phyloP scores from a whole-genome alignment of 1,140 invertebrate genomes.

The Zaprionus ghesquierei region DNA sequence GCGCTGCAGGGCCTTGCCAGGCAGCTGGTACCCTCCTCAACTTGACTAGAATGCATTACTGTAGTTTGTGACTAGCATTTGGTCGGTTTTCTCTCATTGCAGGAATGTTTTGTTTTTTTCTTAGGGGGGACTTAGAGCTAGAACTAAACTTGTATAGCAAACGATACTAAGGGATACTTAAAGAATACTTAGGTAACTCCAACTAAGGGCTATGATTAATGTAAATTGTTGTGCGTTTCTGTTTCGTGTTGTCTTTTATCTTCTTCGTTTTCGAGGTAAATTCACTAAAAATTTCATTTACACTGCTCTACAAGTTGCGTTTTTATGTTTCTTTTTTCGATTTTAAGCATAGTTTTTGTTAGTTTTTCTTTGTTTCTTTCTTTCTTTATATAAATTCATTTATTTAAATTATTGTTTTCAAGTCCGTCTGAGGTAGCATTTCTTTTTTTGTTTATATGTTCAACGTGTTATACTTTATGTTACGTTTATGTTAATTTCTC shows the following conservation, averaged over 20 bases:
- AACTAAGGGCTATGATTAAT: constrained; percentile 41
- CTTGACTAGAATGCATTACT: constrained; percentile 65
- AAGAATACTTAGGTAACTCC: constrained; percentile 8
- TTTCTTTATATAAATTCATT: constrained; percentile 68
- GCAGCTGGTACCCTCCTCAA: neutral
- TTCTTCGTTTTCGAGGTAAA: constrained; percentile 51
- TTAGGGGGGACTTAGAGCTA: constrained; percentile 53
- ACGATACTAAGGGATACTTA: neutral
- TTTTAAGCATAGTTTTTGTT: constrained; percentile 26
- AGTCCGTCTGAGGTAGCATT: constrained; percentile 80
- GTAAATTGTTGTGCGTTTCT: constrained; percentile 30
- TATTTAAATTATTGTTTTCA: constrained; percentile 81
- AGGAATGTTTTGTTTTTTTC: constrained; percentile 24
- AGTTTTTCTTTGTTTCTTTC: constrained; percentile 39
- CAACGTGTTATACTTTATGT: constrained; percentile 35
- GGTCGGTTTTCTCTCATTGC: constrained; percentile 25
- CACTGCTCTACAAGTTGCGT: constrained; percentile 42
- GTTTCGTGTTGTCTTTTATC: neutral
- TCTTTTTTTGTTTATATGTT: constrained; percentile 59
- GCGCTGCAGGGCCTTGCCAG: constrained; percentile 18
- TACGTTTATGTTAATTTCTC: constrained; percentile 43
- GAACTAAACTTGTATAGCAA: constrained; percentile 37
- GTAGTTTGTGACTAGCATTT: constrained; percentile 61
- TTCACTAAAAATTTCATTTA: constrained; percentile 64
- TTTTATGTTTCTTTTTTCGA: constrained; percentile 27